Conservation (phyloP, 2,888 invertebrate genomes). For the Neria commutata region DNA sequence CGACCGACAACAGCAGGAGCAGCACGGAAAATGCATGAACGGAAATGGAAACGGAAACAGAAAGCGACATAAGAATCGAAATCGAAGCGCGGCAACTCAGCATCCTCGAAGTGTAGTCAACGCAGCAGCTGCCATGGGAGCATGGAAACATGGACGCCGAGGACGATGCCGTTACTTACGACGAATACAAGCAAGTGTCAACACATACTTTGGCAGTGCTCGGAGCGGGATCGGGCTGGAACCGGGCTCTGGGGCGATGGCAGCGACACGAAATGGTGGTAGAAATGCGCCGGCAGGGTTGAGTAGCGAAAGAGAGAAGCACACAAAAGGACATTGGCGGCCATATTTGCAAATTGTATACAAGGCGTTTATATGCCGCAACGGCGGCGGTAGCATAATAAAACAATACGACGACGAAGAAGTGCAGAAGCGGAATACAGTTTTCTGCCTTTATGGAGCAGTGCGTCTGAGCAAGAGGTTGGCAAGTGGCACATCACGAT, state of each 20-base stretch:
- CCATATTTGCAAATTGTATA: conserved; percentile 43
- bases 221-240: conserved; percentile 27
- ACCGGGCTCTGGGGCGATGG: not conserved
- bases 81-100: conserved; percentile 8
- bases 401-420: not conserved
- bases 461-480: not conserved
- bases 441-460: not conserved
- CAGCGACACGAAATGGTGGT: not conserved
- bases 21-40: not conserved
- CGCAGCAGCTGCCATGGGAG: conserved; percentile 12
- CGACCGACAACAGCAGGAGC: not conserved
- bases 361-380: conserved; percentile 3
- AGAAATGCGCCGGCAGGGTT: not conserved
- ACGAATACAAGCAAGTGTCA: conserved; percentile 61
- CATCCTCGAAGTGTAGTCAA: conserved; percentile 5
- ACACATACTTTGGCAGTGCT: conserved; percentile 58
- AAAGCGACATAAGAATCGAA: not conserved
- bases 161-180: conserved; percentile 54
- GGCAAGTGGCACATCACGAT: too few species aligned
- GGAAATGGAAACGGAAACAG: not conserved
- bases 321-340: conserved; percentile 31
- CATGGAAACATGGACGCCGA: conserved; percentile 36
- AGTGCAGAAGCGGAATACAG: not conserved
- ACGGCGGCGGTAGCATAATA: not conserved
- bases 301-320: conserved; percentile 6